Evolutionary conservation across 2,797 vertebrate genomes (phyloP), one percentile per base, ranked within the genome.

Genomic region (Gastrophryne carolinensis): DNA sequence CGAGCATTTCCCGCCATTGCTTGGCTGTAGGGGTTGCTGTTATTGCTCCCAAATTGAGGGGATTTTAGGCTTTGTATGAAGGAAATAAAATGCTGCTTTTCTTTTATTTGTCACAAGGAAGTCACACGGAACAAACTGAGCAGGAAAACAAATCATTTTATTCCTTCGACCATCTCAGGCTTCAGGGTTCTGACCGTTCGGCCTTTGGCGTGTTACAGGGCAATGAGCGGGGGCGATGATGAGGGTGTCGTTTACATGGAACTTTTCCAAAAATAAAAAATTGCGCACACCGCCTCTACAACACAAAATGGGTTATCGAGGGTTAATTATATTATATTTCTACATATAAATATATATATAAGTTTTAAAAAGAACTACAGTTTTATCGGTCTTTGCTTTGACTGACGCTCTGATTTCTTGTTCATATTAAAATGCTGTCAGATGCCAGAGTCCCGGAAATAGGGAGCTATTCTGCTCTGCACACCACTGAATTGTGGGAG

Each of bases 331-430:
- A 72, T 32, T 58, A 61, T 72, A 72, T 72, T 60, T 72, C 30
- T 72, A 50, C 37, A 44, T 44, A 70, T 57, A 57, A n/a, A n/a
- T 70, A 39, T 56, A 29, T 69, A 37, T 67, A 67, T 68, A 39
- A 50, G 9, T 68, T 60, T 24, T n/a, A 34, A 34, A 49, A 56
- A 19, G 30, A 71, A 60, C 54, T 27, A 39, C 39, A 34, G 41
- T 52, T 15, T 37, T 19, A 8, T n/a, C 24, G 63, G 73, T 39
- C 64, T 75, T 75, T 68, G 73, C 73, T 75, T 75, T 41, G 73
- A 27, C 11, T 21, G 54, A 75, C 3, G 21, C 29, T 4, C 7
- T 23, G 19, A 35, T 3, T 27, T n/a, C 52, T 23, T 26, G 39
- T 15, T 44, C 39, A 41, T 5, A 44, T 44, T 1, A n/a, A 44